Percentiles rank a stretch among this genome's conserved stretches.
Evolutionary conservation across 2,797 vertebrate genomes (phyloP).

Genomic region (Coilia nasus): DNA sequence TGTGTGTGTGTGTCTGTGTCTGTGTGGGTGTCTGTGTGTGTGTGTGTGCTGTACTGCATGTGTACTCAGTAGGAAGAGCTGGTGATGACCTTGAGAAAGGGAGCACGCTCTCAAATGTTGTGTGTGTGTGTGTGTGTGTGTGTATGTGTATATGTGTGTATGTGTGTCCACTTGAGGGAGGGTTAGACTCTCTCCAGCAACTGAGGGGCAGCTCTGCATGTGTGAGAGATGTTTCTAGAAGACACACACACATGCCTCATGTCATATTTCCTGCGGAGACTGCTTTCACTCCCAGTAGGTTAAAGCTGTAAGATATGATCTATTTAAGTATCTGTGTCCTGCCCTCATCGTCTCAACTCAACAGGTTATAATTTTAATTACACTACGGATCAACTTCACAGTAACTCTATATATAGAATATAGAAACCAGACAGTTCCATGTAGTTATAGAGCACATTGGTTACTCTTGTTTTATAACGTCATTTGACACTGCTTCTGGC

Average conservation of each 20-base stretch:
- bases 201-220: neutral
- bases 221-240: constrained; percentile 2
- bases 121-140: too few relatives aligned
- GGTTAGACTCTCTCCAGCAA: neutral
- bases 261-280: neutral
- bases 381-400: neutral
- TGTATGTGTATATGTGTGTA: too few relatives aligned
- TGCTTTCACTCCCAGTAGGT: constrained; percentile 6
- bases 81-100: too few relatives aligned
- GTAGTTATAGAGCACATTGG: neutral
- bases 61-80: too few relatives aligned
- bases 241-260: neutral
- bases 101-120: too few relatives aligned
- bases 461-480: neutral
- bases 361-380: neutral
- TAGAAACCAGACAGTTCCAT: neutral
- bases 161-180: neutral
- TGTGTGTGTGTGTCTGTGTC: neutral
- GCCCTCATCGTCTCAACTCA: neutral
- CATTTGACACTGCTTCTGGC: neutral
- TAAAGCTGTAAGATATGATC: neutral
- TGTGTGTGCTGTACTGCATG: neutral
- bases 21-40: neutral
- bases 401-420: neutral
- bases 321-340: constrained; percentile 6